Conservation (phyloP, 2,888 invertebrate genomes). For the Volucella inflata region DNA sequence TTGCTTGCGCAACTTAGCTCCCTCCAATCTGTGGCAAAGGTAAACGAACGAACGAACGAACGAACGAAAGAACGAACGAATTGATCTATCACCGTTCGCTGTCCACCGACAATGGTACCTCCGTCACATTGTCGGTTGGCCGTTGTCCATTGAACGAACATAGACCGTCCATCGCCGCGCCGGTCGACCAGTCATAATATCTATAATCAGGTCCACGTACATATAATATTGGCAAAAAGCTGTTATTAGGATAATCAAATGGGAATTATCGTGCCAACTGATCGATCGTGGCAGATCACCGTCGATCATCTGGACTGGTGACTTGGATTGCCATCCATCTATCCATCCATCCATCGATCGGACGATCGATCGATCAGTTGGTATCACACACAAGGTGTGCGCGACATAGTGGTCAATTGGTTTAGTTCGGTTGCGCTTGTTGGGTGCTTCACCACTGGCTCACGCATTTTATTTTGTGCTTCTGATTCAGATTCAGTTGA, state of each 20-base stretch:
- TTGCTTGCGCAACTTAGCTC: conserved; percentile 65
- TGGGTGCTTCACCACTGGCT: conserved; percentile 21
- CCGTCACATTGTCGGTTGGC: conserved; percentile 13
- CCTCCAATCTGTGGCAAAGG: conserved; percentile 71
- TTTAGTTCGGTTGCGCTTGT: conserved; percentile 9
- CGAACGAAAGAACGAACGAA: conserved; percentile 64
- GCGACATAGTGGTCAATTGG: conserved; percentile 61
- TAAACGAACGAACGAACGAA: conserved; percentile 69
- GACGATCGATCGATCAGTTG: not conserved
- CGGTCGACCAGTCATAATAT: conserved; percentile 80
- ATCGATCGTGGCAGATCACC: conserved; percentile 78
- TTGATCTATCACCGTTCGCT: conserved; percentile 29
- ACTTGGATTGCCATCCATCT: conserved; percentile 50
- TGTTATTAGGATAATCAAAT: conserved; percentile 84
- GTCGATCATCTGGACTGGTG: conserved; percentile 63
- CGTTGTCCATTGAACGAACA: conserved; percentile 41
- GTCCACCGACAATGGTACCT: not conserved
- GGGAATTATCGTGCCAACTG: conserved; percentile 83
- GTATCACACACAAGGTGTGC: conserved; percentile 55
- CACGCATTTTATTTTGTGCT: conserved; percentile 68
- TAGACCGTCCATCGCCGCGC: conserved; percentile 52
- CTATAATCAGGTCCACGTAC: conserved; percentile 84
- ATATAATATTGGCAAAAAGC: conserved; percentile 84
- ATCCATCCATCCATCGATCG: conserved; percentile 45
- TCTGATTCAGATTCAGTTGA: conserved; percentile 67